Percentiles rank a stretch among this genome's conserved stretches.
Conservation (phyloP, 2,888 invertebrate species). For the Diarsia rubi region DNA sequence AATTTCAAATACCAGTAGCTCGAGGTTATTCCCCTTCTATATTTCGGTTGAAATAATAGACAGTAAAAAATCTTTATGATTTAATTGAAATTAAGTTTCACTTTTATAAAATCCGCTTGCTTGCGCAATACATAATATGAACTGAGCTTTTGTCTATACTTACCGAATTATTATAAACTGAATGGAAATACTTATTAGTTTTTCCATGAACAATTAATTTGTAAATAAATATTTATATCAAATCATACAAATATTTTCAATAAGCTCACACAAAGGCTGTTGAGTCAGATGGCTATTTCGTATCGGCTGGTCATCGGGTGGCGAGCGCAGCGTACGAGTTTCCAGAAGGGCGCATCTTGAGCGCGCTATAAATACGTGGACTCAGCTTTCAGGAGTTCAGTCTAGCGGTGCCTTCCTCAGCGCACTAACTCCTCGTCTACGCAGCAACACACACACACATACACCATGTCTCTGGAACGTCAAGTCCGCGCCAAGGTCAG, state of each 20-base stretch:
- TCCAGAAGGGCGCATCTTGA: slow-evolving; percentile 88
- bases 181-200: not conserved
- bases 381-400: slow-evolving; percentile 88
- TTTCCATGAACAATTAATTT: not conserved
- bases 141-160: not conserved
- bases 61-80: not conserved
- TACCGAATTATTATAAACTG: not conserved
- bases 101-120: not conserved
- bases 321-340: slow-evolving; percentile 79
- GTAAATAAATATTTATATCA: slow-evolving; percentile 6
- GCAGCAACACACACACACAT: slow-evolving; percentile 75
- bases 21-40: not conserved
- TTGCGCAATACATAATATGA: not conserved
- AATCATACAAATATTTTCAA: slow-evolving; percentile 34
- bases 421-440: slow-evolving; percentile 79
- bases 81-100: not conserved
- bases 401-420: slow-evolving; percentile 83
- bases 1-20: not conserved
- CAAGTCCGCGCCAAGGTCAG: slow-evolving; percentile 97
- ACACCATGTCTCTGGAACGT: slow-evolving; percentile 97
- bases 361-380: slow-evolving; percentile 87
- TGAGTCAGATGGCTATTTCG: slow-evolving; percentile 87
- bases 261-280: slow-evolving; percentile 73
- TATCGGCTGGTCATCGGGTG: slow-evolving; percentile 76
- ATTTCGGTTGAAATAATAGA: not conserved